Base-by-base conservation (phyloP, 2,888 invertebrate species). In the Microplitis deprimator region DNA sequence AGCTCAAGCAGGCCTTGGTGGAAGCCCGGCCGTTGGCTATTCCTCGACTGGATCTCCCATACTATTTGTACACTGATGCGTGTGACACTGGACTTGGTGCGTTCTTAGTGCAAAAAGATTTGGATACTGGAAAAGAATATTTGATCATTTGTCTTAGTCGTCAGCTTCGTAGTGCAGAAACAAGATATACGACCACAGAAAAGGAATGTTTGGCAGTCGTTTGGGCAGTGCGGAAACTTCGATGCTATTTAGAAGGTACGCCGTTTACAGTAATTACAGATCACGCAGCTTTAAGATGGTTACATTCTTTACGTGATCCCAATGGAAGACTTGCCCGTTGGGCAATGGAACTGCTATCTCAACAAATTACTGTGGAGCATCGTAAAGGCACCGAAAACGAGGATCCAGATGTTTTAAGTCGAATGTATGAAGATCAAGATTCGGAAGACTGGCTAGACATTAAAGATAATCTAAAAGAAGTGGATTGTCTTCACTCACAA, bases 261-360 rank as follows among this genome's bases (percentile, higher is more conserved):
- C 17, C n/a, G 0, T 82, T 83, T 20, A 81, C 80, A 0, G 83
- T 84, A 0, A 68, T 82, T 2, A 85, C 84, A 0, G 84, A 85
- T 16, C 80, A 83, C 16, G 77, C 61, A 5, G 78, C 80, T 13
- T n/a, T 83, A 1, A 50, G 68, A 0, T 79, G 82, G 79, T 40
- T 82, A 3, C 50, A 75, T 1, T 73, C 78, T 13, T n/a, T 78
- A 0, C 74, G 75, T 16, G 68, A 80, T 29, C 79, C 77, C 0
- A 75, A 16, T n/a, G 38, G 68, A 3, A 1, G 69, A 40, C 16
- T 75, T 0, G 69, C 69, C 1, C 61, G 75, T 16, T 75, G 69
- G 69, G 59, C 75, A 3, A 20, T 75, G 5, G 68, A 41, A n/a
- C 8, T 75, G 1, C n/a, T 65, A 0, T 68, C 41, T 10, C 41